Percentiles rank a stretch among this genome's conserved stretches.
Conservation (phyloP, 2,888 invertebrate genomes). For the Erebia palarica region DNA sequence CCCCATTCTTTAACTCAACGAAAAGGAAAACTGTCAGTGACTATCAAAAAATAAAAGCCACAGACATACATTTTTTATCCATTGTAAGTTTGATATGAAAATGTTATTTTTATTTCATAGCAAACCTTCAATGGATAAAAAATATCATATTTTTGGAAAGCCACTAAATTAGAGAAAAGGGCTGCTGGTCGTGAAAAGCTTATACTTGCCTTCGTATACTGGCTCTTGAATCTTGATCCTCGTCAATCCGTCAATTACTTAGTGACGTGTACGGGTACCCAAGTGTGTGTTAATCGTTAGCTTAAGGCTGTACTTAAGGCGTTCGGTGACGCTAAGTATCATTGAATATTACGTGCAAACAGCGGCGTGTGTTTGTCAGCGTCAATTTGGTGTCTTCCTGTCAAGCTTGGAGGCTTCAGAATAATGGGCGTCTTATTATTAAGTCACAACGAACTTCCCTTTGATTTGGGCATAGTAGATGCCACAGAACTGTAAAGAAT, state of each 20-base stretch:
- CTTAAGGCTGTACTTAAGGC: not conserved
- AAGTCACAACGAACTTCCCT: not conserved
- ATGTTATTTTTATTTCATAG: too few relatives aligned
- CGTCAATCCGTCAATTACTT: constrained; percentile 5
- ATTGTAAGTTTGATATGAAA: too few relatives aligned
- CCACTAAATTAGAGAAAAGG: not conserved
- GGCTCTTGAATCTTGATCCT: not conserved
- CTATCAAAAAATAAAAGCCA: too few relatives aligned
- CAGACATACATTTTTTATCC: too few relatives aligned
- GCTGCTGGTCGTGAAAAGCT: not conserved
- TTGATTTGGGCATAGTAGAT: not conserved
- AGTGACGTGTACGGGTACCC: not conserved
- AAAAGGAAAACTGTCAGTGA: too few relatives aligned
- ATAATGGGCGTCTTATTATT: not conserved
- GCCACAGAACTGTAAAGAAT: too few relatives aligned
- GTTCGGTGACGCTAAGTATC: not conserved
- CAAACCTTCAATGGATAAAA: too few relatives aligned
- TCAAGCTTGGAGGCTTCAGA: not conserved
- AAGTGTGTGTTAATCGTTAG: constrained; percentile 17
- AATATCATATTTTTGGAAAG: too few relatives aligned
- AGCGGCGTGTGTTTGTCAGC: constrained; percentile 1
- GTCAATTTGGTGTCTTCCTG: constrained; percentile 13
- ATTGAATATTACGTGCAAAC: constrained; percentile 10
- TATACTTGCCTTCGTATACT: not conserved
- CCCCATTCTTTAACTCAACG: too few relatives aligned